Percentiles rank a stretch among this genome's conserved stretches.
Conservation (phyloP, 2,888 invertebrate genomes). For the Polydesmus complanatus region DNA sequence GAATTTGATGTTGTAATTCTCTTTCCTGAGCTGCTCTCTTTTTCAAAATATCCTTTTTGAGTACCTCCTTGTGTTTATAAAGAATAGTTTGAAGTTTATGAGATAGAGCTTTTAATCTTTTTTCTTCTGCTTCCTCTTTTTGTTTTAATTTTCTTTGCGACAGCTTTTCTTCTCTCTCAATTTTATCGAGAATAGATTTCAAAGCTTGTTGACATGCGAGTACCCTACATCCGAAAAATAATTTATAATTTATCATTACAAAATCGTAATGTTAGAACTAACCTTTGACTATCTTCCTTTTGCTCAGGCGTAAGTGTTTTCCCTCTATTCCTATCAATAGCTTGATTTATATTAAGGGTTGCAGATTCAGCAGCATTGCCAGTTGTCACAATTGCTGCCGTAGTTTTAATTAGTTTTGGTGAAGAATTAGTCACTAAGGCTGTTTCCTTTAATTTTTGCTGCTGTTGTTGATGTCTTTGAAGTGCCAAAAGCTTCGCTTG, state of each 20-base stretch:
- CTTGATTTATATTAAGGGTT: constrained; percentile 3
- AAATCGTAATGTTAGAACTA: background rate
- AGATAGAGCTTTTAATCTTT: constrained; percentile 40
- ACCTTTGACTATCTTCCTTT: constrained; percentile 32
- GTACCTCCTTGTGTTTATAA: constrained; percentile 74
- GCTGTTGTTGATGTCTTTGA: constrained; percentile 54
- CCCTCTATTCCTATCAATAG: constrained; percentile 18
- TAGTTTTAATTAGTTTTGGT: constrained; percentile 14
- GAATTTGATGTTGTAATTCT: constrained; percentile 77
- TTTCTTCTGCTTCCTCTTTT: constrained; percentile 32
- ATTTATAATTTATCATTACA: background rate
- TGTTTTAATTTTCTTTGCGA: constrained; percentile 28
- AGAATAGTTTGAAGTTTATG: constrained; percentile 55
- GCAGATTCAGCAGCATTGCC: constrained; percentile 6
- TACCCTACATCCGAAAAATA: constrained; percentile 22
- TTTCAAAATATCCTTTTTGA: constrained; percentile 84
- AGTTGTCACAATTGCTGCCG: constrained; percentile 8
- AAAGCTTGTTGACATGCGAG: constrained; percentile 29
- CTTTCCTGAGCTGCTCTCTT: constrained; percentile 78
- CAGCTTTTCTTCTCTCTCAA: constrained; percentile 31
- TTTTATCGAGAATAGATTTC: constrained; percentile 30
- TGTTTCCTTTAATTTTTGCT: constrained; percentile 20
- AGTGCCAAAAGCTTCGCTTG: constrained; percentile 79
- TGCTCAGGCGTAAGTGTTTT: constrained; percentile 28
- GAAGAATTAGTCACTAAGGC: constrained; percentile 11